Evolutionary conservation across 2,797 vertebrate genomes (phyloP), one percentile per base, ranked within the genome.

Genomic region (Lophotriccus pileatus): DNA sequence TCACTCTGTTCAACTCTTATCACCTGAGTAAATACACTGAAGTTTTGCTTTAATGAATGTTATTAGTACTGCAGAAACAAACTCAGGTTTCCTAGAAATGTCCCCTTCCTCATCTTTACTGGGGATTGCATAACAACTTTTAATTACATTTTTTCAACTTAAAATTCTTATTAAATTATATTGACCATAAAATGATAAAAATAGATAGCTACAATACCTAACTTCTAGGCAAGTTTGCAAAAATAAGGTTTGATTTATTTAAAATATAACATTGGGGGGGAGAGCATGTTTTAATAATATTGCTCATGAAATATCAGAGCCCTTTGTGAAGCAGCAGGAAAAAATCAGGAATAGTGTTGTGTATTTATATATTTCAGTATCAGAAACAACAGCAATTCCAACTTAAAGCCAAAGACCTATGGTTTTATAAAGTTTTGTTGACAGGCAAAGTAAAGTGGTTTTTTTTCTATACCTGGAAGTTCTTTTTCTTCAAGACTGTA

Each of bases 401-500:
- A 27, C 3, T 72, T 58, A 83, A 74, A 24, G 8, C 9, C 56
- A 37, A 47, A 78, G 43, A 86, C 6, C 5, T 75, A 6, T 30
- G 64, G 16, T 39, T 91, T 82, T 46, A 74, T 21, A 73, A 70
- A 91, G 7, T 8, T 75, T 50, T 69, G 32, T 50, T 93, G 44
- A 66, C 21, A 84, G 23, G 58, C 4, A 90, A 94, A 87, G 14
- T 82, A 85, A 96, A 67, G 5, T 15, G 49, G 7, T 52, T 66
- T 82, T 60, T 50, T 86, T 79, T 52, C 74, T 89, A 81, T 98
- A 99, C 99, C 99, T 98, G 98, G 94, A 84, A 97, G 96, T 50
- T 97, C 97, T 94, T 98, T 98, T 96, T 98, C 98, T 97, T 99
- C 98, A 37, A 97, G 98, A 93, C 97, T 98, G 97, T 98, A 98